phyloP scores from a whole-genome alignment of 2,113 vertebrate genomes.

The Lagenorhynchus albirostris region DNA sequence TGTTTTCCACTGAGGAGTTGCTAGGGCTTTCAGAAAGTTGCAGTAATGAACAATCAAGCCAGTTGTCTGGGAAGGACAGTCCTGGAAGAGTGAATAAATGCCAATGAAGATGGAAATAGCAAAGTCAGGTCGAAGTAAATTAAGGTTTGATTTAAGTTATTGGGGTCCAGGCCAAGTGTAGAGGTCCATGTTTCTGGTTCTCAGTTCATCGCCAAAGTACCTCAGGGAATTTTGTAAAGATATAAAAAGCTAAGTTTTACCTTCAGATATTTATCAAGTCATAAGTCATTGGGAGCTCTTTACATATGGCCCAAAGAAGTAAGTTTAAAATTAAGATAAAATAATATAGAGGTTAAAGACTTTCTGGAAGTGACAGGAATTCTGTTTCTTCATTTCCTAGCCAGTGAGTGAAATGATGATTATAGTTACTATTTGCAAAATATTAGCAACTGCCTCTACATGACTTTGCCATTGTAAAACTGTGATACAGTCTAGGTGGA shows the following conservation, averaged over 20 bases:
- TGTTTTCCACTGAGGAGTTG: neutral
- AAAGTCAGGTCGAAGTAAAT: neutral
- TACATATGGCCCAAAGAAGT: neutral
- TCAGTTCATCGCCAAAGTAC: neutral
- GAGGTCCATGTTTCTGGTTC: neutral
- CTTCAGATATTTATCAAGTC: neutral
- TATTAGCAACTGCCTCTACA: neutral
- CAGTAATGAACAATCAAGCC: neutral
- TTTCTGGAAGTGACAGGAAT: neutral
- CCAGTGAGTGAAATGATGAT: neutral
- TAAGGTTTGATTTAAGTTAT: neutral
- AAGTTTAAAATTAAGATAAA: neutral
- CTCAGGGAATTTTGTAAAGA: neutral
- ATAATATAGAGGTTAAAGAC: neutral
- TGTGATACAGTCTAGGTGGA: neutral
- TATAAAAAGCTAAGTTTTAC: neutral
- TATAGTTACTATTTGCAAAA: neutral
- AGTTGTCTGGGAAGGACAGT: neutral
- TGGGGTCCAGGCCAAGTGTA: fast-evolving
- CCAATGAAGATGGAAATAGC: neutral
- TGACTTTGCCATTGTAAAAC: neutral
- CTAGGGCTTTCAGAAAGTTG: neutral
- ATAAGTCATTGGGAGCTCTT: neutral
- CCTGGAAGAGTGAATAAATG: neutral
- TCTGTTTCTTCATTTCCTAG: neutral